Percentiles rank a stretch among this genome's conserved stretches.
Evolutionary conservation across 2,797 vertebrate genomes (phyloP).

Genomic region (Pelochelys cantorii): DNA sequence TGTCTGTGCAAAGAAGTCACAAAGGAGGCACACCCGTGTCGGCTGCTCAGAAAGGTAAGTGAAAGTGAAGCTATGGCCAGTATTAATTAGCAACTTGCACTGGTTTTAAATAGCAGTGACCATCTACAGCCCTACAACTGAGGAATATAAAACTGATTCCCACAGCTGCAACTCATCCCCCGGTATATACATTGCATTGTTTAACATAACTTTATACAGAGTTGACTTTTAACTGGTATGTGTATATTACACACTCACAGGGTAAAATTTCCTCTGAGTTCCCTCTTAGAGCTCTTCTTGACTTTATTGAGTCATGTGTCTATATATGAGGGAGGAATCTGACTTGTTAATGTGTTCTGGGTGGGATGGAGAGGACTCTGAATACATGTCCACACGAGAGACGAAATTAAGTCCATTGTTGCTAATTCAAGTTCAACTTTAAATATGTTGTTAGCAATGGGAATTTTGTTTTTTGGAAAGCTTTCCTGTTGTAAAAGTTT

Average conservation of each 20-base stretch:
- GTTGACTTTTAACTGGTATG: fast-evolving
- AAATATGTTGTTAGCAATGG: background rate
- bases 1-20: slow-evolving; percentile 77
- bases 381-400: fast-evolving
- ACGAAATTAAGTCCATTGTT: fast-evolving
- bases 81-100: background rate
- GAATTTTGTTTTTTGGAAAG: background rate
- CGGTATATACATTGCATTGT: background rate
- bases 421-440: background rate
- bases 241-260: background rate
- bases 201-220: background rate
- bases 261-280: background rate
- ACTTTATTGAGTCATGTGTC: background rate
- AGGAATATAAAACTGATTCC: fast-evolving
- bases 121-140: background rate
- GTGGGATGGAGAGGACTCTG: fast-evolving
- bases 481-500: background rate
- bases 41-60: slow-evolving; percentile 87
- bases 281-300: background rate
- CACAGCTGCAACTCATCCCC: fast-evolving
- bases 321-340: background rate
- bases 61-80: background rate
- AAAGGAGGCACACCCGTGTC: slow-evolving; percentile 73
- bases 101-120: fast-evolving
- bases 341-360: background rate